Conservation (phyloP, 2,113 vertebrate genomes). For the Desmodus rotundus region DNA sequence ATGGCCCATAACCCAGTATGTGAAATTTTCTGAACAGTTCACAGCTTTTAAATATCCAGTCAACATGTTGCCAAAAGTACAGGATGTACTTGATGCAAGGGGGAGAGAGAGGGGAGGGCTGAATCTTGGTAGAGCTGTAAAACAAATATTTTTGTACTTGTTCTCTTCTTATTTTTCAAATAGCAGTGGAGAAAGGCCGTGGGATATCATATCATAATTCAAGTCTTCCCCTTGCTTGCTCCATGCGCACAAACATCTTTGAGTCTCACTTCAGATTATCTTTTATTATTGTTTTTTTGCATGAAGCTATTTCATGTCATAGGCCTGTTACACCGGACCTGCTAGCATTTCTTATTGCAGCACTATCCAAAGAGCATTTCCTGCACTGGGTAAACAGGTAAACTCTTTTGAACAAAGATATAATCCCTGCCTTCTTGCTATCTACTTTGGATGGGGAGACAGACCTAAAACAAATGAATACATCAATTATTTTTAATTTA, state of each 20-base stretch:
- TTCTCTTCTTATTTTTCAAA: conserved; percentile 82
- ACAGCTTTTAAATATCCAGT: conserved; percentile 89
- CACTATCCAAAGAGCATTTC: neutral
- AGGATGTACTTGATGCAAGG: conserved; percentile 88
- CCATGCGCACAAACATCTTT: conserved; percentile 53
- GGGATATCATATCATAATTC: conserved; percentile 75
- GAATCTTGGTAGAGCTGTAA: conserved; percentile 87
- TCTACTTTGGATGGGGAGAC: neutral
- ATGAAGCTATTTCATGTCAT: conserved; percentile 60
- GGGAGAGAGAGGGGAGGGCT: conserved; percentile 76
- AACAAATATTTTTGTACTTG: conserved; percentile 86
- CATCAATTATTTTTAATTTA: neutral
- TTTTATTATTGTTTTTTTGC: conserved; percentile 65
- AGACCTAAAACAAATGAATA: neutral
- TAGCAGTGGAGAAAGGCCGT: conserved; percentile 76
- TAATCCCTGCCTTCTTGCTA: conserved; percentile 49
- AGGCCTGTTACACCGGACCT: neutral
- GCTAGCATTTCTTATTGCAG: conserved; percentile 61
- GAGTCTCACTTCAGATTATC: conserved; percentile 73
- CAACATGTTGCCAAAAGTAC: conserved; percentile 90
- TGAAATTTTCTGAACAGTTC: conserved; percentile 88
- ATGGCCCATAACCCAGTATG: conserved; percentile 91
- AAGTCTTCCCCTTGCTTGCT: conserved; percentile 65
- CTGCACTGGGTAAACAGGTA: neutral
- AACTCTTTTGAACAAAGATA: conserved; percentile 38